phyloP scores from a whole-genome alignment of 2,797 vertebrate species.

The Aselliscus stoliczkanus region DNA sequence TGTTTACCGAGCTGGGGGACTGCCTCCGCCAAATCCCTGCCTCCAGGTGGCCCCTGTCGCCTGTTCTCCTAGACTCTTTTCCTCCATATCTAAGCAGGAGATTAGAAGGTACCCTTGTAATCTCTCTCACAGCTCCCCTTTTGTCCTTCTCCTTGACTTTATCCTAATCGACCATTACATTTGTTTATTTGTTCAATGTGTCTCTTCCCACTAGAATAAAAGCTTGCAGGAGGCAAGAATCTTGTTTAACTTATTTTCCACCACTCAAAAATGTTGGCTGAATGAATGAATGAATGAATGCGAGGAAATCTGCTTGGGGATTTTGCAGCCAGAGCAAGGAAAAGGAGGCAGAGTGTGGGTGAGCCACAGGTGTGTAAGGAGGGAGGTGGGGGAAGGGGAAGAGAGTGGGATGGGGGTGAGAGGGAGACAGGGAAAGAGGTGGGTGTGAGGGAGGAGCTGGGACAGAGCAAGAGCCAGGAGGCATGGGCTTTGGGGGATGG shows the following conservation, averaged over 20 bases:
- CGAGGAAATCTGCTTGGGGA: not conserved
- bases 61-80: not conserved
- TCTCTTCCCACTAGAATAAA: conserved; percentile 49
- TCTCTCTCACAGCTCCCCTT: not conserved
- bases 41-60: not conserved
- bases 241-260: conserved; percentile 22
- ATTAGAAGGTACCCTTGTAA: not conserved
- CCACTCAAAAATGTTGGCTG: not conserved
- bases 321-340: not conserved
- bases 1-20: not conserved
- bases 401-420: not conserved
- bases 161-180: not conserved
- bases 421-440: not conserved
- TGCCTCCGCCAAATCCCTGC: not conserved
- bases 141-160: not conserved
- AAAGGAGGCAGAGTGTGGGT: not conserved
- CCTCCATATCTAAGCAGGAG: not conserved
- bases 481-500: not conserved
- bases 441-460: not conserved
- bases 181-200: conserved; percentile 33
- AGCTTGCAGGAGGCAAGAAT: conserved; percentile 18
- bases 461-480: not conserved
- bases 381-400: not conserved
- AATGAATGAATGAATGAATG: not conserved
- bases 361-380: not conserved